Evolutionary conservation across 2,113 vertebrate genomes (phyloP).

Genomic region (Oceanodroma tethys): DNA sequence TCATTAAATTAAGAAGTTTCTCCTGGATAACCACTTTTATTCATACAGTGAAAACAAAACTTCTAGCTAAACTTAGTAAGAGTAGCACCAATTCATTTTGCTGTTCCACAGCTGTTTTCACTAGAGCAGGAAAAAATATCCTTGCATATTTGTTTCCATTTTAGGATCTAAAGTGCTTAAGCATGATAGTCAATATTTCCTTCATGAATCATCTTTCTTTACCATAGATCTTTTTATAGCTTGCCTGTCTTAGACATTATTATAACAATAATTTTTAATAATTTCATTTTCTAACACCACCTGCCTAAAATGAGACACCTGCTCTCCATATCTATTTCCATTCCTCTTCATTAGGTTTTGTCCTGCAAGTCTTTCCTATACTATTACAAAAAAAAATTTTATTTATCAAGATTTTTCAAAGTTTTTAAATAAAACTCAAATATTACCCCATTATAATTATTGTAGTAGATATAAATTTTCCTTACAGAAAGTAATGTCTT

Average conservation of each 20-base stretch:
- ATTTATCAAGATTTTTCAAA: background rate
- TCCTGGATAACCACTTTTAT: background rate
- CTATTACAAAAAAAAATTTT: background rate
- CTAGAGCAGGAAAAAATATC: background rate
- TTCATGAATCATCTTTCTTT: background rate
- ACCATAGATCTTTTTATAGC: background rate
- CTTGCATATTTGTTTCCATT: background rate
- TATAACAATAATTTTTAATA: background rate
- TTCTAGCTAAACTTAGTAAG: background rate
- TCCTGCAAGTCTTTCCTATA: background rate
- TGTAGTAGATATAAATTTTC: background rate
- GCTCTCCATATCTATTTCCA: background rate
- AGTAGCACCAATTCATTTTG: background rate
- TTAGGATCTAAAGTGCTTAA: background rate
- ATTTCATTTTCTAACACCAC: background rate
- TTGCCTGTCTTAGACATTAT: background rate
- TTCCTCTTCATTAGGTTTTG: background rate
- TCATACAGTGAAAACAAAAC: background rate
- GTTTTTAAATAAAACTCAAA: background rate
- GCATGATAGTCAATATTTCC: background rate
- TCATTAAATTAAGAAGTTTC: background rate
- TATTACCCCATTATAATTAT: background rate
- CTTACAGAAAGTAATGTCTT: background rate
- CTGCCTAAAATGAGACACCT: background rate
- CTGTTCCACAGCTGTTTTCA: background rate